These are phyloP conservation scores for Trachymyrmex cornetzi DNA, from an alignment of 1,140 invertebrate genomes.

Conservation along the genomic window DNA sequence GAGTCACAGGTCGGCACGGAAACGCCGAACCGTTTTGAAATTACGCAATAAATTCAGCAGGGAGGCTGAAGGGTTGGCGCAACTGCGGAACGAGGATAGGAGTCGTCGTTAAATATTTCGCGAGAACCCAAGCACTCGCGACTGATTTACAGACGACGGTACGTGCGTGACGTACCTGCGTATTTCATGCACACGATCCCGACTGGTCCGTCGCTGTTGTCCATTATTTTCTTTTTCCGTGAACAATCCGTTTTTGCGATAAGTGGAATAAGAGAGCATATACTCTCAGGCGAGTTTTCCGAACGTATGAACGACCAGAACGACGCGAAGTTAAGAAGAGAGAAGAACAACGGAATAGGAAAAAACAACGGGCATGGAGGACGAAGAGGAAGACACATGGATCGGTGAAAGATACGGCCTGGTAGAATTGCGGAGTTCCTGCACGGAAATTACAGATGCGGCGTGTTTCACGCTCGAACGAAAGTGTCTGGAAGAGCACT, in stretches of 20 bases:
- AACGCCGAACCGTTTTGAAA: conserved; percentile 59
- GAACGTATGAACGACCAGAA: conserved; percentile 33
- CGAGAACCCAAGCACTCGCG: conserved; percentile 35
- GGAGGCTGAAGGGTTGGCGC: not conserved
- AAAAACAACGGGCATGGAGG: not conserved
- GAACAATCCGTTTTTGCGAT: conserved; percentile 11
- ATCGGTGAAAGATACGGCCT: conserved; percentile 32
- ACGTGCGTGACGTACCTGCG: conserved; percentile 56
- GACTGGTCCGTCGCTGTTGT: conserved; percentile 14
- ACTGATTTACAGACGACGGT: conserved; percentile 59
- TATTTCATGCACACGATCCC: conserved; percentile 40
- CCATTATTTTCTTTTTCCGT: not conserved
- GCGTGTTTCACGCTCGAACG: conserved; percentile 74
- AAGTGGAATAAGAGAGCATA: conserved; percentile 27
- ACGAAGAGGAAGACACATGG: conserved; percentile 25
- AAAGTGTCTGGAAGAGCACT: conserved; percentile 59
- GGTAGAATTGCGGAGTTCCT: conserved; percentile 65
- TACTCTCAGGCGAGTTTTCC: not conserved
- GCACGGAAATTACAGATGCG: conserved; percentile 77
- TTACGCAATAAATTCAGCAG: conserved; percentile 54
- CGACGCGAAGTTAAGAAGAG: conserved; percentile 7
- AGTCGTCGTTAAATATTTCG: conserved; percentile 45
- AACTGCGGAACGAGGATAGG: conserved; percentile 17
- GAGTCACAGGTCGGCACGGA: conserved; percentile 22
- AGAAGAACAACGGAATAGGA: not conserved